Conservation (phyloP, 2,113 vertebrate genomes). For the Rhinopomastus cyanomelas region DNA sequence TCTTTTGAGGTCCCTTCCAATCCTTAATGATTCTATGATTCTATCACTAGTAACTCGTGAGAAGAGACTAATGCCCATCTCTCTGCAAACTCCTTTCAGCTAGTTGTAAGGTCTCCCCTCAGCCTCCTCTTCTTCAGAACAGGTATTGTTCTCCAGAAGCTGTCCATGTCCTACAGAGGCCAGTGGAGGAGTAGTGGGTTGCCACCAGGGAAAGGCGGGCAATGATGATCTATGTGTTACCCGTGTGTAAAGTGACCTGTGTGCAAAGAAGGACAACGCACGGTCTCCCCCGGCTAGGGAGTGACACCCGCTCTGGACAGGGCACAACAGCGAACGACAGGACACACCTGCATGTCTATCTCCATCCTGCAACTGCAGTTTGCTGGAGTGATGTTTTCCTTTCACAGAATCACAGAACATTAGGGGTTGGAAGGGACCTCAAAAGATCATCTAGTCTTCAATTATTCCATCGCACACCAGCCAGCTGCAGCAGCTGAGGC, state of each 20-base stretch:
- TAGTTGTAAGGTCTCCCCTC: no score
- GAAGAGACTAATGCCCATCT: no score
- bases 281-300: neutral
- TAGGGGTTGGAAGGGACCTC: no score
- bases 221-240: neutral
- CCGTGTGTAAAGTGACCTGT: neutral
- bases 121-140: no score
- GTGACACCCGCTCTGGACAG: rapidly evolving
- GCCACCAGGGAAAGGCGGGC: neutral
- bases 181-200: neutral
- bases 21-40: no score
- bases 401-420: no score
- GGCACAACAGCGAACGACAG: neutral
- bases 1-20: no score
- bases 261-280: neutral
- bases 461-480: neutral
- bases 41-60: no score
- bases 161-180: neutral
- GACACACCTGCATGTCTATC: rapidly evolving
- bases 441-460: no score
- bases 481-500: neutral
- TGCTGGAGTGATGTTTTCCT: neutral
- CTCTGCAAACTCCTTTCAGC: no score
- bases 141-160: neutral
- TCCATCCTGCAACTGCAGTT: neutral